Evolutionary conservation across 2,113 vertebrate species (phyloP).

Genomic region (Aphyosemion australe): DNA sequence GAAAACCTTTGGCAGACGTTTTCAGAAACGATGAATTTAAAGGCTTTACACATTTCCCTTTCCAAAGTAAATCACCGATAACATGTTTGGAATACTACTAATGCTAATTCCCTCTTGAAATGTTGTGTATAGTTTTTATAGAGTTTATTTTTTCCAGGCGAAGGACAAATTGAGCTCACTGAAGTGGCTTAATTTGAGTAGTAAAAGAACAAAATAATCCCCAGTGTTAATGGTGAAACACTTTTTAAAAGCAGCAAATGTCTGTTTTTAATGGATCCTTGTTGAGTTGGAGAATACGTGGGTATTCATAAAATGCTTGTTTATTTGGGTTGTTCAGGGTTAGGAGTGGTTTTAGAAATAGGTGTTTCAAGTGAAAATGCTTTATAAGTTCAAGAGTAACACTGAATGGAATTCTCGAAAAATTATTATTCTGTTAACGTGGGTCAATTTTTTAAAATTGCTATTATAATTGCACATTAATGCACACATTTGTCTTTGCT

Average conservation of each 20-base stretch:
- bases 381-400: too few species aligned
- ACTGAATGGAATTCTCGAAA: too few species aligned
- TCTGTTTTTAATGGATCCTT: background rate
- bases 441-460: too few species aligned
- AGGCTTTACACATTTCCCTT: slow-evolving; percentile 20
- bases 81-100: background rate
- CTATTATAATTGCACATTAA: too few species aligned
- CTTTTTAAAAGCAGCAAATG: background rate
- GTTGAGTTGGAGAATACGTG: background rate
- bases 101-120: background rate
- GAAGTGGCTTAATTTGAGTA: background rate
- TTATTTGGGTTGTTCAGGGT: background rate
- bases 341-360: background rate
- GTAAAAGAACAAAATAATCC: background rate
- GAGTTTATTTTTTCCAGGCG: background rate
- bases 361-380: background rate
- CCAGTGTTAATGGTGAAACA: background rate
- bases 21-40: slow-evolving; percentile 18
- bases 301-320: background rate
- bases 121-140: background rate
- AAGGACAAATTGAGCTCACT: slow-evolving; percentile 9
- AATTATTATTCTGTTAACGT: too few species aligned
- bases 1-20: slow-evolving; percentile 3
- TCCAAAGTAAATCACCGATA: background rate
- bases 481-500: too few species aligned